Conservation (phyloP, 2,113 vertebrate genomes). For the Zosterops borbonicus region DNA sequence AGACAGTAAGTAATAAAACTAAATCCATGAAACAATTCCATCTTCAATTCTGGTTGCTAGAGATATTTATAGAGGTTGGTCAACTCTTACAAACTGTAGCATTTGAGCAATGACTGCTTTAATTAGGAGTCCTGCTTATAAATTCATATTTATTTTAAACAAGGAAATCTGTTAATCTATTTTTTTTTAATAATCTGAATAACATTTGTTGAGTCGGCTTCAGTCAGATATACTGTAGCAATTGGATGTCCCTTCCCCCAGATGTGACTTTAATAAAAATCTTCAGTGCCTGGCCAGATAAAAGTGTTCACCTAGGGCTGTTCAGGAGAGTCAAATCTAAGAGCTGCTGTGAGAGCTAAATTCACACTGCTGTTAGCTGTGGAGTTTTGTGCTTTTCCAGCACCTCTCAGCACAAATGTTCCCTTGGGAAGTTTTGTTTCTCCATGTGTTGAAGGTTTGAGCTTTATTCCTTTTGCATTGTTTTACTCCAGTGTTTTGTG, state of each 20-base stretch:
- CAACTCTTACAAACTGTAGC: neutral
- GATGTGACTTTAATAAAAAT: neutral
- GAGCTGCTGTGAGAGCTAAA: neutral
- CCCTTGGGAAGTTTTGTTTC: neutral
- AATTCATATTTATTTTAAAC: neutral
- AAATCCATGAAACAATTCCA: neutral
- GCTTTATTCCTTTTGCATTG: neutral
- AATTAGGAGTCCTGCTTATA: neutral
- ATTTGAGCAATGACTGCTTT: neutral
- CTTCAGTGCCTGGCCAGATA: neutral
- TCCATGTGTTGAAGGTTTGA: neutral
- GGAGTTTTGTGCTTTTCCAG: neutral
- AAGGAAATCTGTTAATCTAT: neutral
- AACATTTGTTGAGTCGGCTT: neutral
- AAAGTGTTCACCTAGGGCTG: neutral
- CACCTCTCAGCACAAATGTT: neutral
- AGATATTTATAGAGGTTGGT: neutral
- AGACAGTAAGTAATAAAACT: neutral
- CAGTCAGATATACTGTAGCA: neutral
- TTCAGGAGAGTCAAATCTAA: neutral
- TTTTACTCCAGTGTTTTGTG: neutral
- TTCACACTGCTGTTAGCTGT: neutral
- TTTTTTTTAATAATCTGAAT: neutral
- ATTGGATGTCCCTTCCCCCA: no score
- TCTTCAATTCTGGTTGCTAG: neutral